Base-by-base conservation (phyloP, 2,797 vertebrate species). In the Gastrophryne carolinensis region DNA sequence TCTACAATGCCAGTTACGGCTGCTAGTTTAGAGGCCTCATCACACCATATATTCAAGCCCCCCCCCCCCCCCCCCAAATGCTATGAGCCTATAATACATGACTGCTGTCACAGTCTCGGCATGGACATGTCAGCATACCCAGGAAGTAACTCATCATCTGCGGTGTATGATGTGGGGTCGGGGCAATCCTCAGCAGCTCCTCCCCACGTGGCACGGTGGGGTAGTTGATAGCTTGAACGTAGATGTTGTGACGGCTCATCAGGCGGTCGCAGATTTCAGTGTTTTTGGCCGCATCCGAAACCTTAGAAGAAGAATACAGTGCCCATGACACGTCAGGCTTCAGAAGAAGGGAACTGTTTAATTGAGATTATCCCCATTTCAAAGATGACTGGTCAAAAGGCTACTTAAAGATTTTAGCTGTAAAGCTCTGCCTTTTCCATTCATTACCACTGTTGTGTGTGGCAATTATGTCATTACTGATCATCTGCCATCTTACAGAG, bases 111-210 rank as follows among this genome's bases (percentile, higher is more conserved):
- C 4, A 7, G 10, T 7, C 44, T 49, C 7, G n/a, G n/a, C n/a
- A n/a, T n/a, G n/a, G n/a, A n/a, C n/a, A n/a, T n/a, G n/a, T n/a
- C 15, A 5, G 8, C 96, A 91, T 88, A 99, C 97, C 95, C 0
- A 96, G 87, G 73, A 99, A 99, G 57, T 95, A 96, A 79, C 82
- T 91, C 96, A 99, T 99, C 97, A 98, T 98, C 89, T 98, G 95
- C 0, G 97, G 97, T 0, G 91, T 96, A 87, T 99, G 97, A 79
- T 98, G 96, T 3, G 97, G 97, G 0, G 97, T 99, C 1, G 97
- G 95, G 1, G 97, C 97, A 1, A 98, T 98, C 15, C 96, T 93
- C 37, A 98, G 90, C 32, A 98, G 92, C 81, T 99, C 97, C 0
- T 98, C 94, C 21, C 97, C 97, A 0, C 91, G 92, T 2, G 96